Evolutionary conservation across 2,113 vertebrate species (phyloP).

Genomic region (Anhinga rufa): DNA sequence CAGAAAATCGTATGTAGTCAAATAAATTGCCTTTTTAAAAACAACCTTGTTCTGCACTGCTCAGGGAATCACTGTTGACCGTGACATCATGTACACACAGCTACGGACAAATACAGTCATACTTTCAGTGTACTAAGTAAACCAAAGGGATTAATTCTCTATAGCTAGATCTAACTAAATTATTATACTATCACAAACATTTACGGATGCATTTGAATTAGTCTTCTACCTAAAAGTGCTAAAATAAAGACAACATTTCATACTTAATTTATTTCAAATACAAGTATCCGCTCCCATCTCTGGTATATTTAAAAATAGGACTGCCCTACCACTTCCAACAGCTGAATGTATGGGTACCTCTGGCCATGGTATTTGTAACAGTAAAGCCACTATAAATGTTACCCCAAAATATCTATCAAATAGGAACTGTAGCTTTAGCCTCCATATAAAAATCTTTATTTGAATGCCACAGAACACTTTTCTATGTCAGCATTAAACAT

Average conservation of each 20-base stretch:
- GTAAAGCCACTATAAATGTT: neutral
- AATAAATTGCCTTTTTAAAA: neutral
- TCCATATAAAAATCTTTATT: neutral
- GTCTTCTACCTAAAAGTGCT: neutral
- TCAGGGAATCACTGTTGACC: neutral
- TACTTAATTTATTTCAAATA: neutral
- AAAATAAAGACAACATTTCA: neutral
- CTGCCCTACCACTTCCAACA: neutral
- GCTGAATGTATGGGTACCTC: neutral
- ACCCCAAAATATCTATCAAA: neutral
- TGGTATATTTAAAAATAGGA: neutral
- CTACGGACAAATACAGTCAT: neutral
- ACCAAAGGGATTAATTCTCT: neutral
- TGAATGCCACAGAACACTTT: neutral
- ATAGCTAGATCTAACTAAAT: neutral
- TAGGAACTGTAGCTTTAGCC: neutral
- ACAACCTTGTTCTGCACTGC: neutral
- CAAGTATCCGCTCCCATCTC: neutral
- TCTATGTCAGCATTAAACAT: neutral
- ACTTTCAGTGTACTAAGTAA: neutral
- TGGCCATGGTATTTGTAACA: neutral
- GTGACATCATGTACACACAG: neutral
- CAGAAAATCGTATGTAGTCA: neutral
- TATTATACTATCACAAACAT: neutral
- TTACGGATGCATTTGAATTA: neutral